Conservation (phyloP, 2,888 invertebrate genomes). For the Tenodera sinensis region DNA sequence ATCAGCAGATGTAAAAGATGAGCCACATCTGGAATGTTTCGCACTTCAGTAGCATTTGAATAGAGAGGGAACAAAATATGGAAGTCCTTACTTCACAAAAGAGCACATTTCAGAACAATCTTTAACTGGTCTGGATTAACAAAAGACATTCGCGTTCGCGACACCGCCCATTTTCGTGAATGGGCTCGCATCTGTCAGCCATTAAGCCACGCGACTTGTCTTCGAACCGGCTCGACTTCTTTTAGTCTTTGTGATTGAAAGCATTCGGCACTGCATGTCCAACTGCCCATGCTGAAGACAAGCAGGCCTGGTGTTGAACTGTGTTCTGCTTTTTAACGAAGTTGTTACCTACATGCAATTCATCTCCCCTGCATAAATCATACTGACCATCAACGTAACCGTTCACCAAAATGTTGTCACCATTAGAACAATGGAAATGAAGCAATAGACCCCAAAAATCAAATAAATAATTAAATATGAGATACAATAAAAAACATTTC, state of each 20-base stretch:
- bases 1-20: not conserved
- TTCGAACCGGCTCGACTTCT: not conserved
- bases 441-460: no score
- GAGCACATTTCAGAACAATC: not conserved
- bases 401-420: no score
- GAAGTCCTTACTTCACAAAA: not conserved
- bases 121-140: not conserved
- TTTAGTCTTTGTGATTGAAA: not conserved
- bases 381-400: no score
- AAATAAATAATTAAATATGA: no score
- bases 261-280: not conserved
- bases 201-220: not conserved
- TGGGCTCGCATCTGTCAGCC: not conserved
- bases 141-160: not conserved
- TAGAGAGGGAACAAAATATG: not conserved
- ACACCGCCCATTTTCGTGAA: not conserved
- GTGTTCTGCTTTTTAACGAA: no score
- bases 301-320: no score
- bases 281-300: no score
- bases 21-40: not conserved
- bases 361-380: no score
- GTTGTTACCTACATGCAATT: no score
- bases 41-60: not conserved
- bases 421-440: no score
- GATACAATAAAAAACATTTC: no score